These are phyloP conservation scores for Catostomus latipinnis DNA, from an alignment of 2,797 vertebrate genomes.

Conservation along the genomic window DNA sequence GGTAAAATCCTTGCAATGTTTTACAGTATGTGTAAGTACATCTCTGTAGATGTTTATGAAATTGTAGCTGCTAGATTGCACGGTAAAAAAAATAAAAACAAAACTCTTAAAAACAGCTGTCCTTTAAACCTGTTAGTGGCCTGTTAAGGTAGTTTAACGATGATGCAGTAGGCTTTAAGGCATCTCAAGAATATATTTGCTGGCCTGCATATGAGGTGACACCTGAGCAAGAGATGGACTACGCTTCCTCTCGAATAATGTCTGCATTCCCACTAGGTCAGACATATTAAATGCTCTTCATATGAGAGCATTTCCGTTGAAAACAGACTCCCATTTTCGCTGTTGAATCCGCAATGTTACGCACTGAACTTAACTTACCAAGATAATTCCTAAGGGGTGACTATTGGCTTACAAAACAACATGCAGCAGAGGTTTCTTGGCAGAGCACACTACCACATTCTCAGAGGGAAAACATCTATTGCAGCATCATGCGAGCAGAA, in stretches of 20 bases:
- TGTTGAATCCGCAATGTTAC: conserved; percentile 39
- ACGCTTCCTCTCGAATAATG: conserved; percentile 24
- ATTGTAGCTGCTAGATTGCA: neutral
- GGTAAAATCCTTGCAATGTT: no score
- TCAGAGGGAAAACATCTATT: conserved; percentile 51
- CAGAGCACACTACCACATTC: conserved; percentile 49
- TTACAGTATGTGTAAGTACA: neutral
- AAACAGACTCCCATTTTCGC: conserved; percentile 47
- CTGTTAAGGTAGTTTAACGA: conserved; percentile 10
- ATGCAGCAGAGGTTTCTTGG: conserved; percentile 52
- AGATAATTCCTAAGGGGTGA: conserved; percentile 48
- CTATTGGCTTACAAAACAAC: conserved; percentile 58
- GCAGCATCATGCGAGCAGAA: conserved; percentile 61
- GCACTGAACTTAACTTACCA: conserved; percentile 53
- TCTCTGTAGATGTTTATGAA: neutral
- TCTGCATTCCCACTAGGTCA: conserved; percentile 46
- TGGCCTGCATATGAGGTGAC: conserved; percentile 11
- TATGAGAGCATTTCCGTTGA: conserved; percentile 41
- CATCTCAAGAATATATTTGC: neutral
- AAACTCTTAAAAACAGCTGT: neutral
- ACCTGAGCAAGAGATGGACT: neutral
- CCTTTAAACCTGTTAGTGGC: neutral
- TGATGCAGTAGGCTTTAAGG: conserved; percentile 11
- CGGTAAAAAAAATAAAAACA: neutral
- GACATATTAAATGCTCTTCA: conserved; percentile 40